These are phyloP conservation scores for Phaenicophaeus curvirostris DNA, from an alignment of 2,797 vertebrate species.

Conservation along the genomic window DNA sequence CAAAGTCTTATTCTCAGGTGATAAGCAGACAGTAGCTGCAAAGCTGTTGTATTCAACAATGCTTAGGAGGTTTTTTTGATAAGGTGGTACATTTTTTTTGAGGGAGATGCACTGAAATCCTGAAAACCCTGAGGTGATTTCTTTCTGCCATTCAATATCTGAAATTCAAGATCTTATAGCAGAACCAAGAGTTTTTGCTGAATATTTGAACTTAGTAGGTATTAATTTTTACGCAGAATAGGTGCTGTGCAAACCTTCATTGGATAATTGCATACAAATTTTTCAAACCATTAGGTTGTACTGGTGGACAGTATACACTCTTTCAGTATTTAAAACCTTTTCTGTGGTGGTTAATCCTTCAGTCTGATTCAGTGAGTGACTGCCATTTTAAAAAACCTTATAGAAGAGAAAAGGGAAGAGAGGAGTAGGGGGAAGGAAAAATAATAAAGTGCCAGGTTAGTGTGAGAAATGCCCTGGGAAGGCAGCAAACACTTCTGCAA, in stretches of 20 bases:
- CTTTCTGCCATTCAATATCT: background rate
- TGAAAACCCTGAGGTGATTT: background rate
- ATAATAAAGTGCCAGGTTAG: slow-evolving; percentile 3
- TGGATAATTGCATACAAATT: background rate
- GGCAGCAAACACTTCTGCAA: slow-evolving; percentile 53
- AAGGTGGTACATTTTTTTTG: background rate
- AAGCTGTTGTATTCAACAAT: background rate
- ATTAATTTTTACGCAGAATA: background rate
- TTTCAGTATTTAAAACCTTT: background rate
- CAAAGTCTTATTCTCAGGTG: background rate
- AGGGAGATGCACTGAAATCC: background rate
- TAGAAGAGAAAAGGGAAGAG: background rate
- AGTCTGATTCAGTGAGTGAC: background rate
- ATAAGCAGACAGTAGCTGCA: background rate
- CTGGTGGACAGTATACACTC: background rate
- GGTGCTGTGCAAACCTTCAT: background rate
- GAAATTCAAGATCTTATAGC: background rate
- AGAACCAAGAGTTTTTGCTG: background rate
- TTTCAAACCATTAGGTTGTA: background rate
- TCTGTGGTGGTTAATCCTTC: background rate
- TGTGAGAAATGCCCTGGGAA: slow-evolving; percentile 60
- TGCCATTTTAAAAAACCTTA: background rate
- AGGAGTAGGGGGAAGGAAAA: background rate
- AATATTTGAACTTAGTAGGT: background rate
- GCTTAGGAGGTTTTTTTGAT: slow-evolving; percentile 5